Base-by-base conservation (phyloP, 2,797 vertebrate species). In the Phrynocephalus forsythii region DNA sequence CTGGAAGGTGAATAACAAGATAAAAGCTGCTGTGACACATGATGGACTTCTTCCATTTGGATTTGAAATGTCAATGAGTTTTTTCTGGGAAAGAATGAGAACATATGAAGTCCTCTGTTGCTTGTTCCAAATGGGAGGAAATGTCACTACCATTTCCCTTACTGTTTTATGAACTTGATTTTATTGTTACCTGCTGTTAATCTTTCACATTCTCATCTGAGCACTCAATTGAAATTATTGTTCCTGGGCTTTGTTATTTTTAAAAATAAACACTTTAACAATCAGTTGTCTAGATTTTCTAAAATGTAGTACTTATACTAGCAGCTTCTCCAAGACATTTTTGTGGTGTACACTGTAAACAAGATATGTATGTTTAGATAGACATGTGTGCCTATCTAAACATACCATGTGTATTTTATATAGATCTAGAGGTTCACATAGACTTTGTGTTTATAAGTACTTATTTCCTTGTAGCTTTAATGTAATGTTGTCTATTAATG, bases 11-110 rank as follows among this genome's bases (percentile, higher is more conserved):
- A 78, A 83, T 28, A 84, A 79, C 44, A 60, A 86, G 79, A 69
- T 67, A 63, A 86, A 86, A 86, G 79, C 84, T 87, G 50, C 2
- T 83, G 48, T 87, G 82, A 83, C 16, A 60, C 1, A 85, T 48
- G 33, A 79, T 48, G 24, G 52, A 86, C 52, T 86, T 91, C 24
- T 86, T 91, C 33, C 48, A 86, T 86, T 83, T 87, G 38, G 73
- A 73, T 90, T 80, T 85, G 52, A 83, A 67, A 60, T 69, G 13
- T 56, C 83, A 93, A 85, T 50, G 0, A 30, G 60, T n/a, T 68
- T 89, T 91, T 50, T 73, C 33, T 9, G 75, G 76, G n/a, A 18
- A 67, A 78, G 50, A 86, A 83, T 4, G 0, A 22, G 77, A 87
- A 38, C 0, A 4, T 7, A 5, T 28, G 38, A 89, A 86, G 28